These are phyloP conservation scores for Anastrepha ludens DNA, from an alignment of 1,140 invertebrate genomes.

Conservation along the genomic window DNA sequence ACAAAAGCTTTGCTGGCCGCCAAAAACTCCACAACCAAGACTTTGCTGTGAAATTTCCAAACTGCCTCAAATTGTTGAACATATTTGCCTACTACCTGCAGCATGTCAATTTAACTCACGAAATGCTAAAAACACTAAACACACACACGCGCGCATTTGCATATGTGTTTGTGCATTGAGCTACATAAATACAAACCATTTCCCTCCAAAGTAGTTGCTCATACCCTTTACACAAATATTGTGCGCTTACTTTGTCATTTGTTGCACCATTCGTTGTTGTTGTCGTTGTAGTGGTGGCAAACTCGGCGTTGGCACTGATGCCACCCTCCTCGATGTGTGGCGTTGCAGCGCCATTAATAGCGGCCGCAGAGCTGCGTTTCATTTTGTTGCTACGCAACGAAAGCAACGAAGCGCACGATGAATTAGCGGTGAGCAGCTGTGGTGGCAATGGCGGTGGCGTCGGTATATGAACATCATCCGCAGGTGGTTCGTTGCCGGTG, in stretches of 20 bases:
- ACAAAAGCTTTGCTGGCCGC: neutral
- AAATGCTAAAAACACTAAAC: neutral
- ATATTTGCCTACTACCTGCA: constrained; percentile 1
- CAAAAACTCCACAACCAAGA: neutral
- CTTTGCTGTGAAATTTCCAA: constrained; percentile 17
- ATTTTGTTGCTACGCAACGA: constrained; percentile 50
- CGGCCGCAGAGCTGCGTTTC: constrained; percentile 52
- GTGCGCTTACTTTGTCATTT: constrained; percentile 52
- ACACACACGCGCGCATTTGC: too few relatives aligned
- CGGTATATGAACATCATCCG: constrained; percentile 59
- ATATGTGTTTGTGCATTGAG: too few relatives aligned
- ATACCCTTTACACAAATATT: neutral
- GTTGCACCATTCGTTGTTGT: neutral
- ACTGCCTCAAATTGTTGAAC: constrained; percentile 38
- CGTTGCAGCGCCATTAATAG: constrained; percentile 5
- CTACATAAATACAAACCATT: neutral
- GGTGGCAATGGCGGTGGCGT: constrained; percentile 66
- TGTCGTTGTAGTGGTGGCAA: neutral
- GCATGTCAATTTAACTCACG: constrained; percentile 32
- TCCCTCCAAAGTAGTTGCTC: neutral
- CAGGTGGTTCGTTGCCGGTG: neutral
- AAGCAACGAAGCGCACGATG: constrained; percentile 53
- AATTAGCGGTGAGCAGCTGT: constrained; percentile 58
- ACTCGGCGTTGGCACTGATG: constrained; percentile 10
- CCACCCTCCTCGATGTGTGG: constrained; percentile 42